These are phyloP conservation scores for Colius striatus DNA, from an alignment of 2,113 vertebrate genomes.

Conservation along the genomic window DNA sequence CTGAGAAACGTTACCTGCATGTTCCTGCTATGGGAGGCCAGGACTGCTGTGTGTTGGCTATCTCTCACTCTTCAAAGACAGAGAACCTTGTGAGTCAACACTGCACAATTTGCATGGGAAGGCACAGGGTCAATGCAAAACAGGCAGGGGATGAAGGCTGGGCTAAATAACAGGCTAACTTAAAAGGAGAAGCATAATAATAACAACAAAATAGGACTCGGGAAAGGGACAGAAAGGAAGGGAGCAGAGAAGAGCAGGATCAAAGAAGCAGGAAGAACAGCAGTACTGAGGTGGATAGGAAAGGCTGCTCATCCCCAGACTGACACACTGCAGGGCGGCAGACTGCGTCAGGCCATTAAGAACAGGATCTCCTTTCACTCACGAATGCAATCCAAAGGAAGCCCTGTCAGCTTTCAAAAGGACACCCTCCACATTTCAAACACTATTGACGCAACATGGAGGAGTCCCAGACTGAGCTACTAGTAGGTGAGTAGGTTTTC, in stretches of 20 bases:
- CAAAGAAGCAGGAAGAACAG: not conserved
- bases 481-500: not conserved
- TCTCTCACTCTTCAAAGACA: not conserved
- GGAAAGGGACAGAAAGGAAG: not conserved
- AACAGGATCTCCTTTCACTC: no score
- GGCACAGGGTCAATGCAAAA: not conserved
- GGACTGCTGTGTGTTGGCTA: accelerated
- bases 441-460: accelerated
- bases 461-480: not conserved
- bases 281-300: no score
- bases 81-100: not conserved
- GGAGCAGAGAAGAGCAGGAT: not conserved
- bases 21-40: not conserved
- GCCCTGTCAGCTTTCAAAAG: no score
- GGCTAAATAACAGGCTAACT: not conserved
- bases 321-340: no score
- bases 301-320: no score
- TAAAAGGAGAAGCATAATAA: not conserved
- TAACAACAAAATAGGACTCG: not conserved
- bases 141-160: not conserved
- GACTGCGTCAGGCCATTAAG: no score
- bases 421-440: not conserved
- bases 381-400: no score
- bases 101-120: not conserved
- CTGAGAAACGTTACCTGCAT: not conserved